Base-by-base conservation (phyloP, 2,113 vertebrate genomes). In the Pavo muticus region DNA sequence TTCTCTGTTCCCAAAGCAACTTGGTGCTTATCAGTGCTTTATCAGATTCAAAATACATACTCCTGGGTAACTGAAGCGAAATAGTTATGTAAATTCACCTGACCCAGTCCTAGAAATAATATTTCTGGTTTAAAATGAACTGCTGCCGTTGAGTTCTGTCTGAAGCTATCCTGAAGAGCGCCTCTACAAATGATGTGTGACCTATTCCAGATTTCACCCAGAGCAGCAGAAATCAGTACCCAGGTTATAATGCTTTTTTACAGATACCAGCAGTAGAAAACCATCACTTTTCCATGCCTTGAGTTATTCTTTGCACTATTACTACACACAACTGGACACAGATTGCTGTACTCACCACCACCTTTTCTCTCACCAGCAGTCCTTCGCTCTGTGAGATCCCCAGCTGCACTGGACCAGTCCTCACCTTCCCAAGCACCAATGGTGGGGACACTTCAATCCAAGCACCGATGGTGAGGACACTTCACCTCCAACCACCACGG, bases 71-170 rank as follows among this genome's bases (percentile, higher is more conserved):
- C 83, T 69, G 23, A 75, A 92, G 59, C 25, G 54, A 90, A 94
- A 76, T 7, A 1, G 40, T 60, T 25, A 29, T 20, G 42, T 65
- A 71, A 76, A 75, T 74, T 84, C 73, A 35, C 50, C 56, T 7
- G 21, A 18, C 35, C n/a, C 50, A 45, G 14, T 61, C 69, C 91
- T 87, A 90, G 83, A 94, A 92, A 90, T 70, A 54, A 13, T n/a
- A 71, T 87, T 48, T 80, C 78, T 54, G 67, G 59, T 40, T 84
- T 72, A 71, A 84, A 84, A 75, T 10, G 29, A 45, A 71, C 84
- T 73, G 57, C 39, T 75, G 32, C 57, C 27, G 20, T 54, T 70
- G 39, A 35, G 42, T 81, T 92, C 78, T 65, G 32, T 29, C 71
- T 54, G 89, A 89, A 93, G 81, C 63, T 84, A 69, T 59, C 6